Base-by-base conservation (phyloP, 2,797 vertebrate genomes). In the Notolepis coatsorum region DNA sequence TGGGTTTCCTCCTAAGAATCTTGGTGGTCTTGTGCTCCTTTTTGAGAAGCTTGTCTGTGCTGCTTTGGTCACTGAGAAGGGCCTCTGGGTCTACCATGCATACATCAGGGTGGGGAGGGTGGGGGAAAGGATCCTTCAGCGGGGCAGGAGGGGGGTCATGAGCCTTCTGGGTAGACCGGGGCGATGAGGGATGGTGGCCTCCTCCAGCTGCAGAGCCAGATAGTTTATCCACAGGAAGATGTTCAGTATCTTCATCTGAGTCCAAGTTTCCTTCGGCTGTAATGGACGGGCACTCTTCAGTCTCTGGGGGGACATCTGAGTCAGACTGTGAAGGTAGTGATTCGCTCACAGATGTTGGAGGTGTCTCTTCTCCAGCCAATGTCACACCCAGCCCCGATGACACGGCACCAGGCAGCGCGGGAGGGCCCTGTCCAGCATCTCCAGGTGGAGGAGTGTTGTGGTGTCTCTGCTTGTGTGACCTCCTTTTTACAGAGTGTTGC, bases 31-130 rank as follows among this genome's bases (percentile, higher is more conserved):
- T 98, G 61, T 93, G 62, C 58, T 98, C 96, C 74, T 96, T 99
- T 81, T 95, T 98, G 20, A 90, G 75, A 50, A 88, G 80, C 82
- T 92, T 95, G 47, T 98, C 96, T 61, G 92, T 90, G 88, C 84
- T 77, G 80, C 76, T 93, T 81, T 94, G 93, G 45, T 93, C 94
- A 33, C 91, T 94, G 47, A 92, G 85, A 61, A 97, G 89, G 61
- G 94, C 85, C 68, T 99, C 97, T 1, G 98, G 98, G 79, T 99
- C 97, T 15, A 97, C 95, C 98, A 99, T 99, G 89, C 97, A 99
- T 61, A 98, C 97, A 38, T 99, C 97, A 5, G 97, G 97, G 57
- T 94, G 95, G 7, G 97, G 97, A 56, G 95, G 94, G 17, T 95
- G 91, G 15, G 98, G 97, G 35, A 82, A 88, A 15, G 97, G 95